Conservation (phyloP, 2,888 invertebrate genomes). For the Marronus borbonicus region DNA sequence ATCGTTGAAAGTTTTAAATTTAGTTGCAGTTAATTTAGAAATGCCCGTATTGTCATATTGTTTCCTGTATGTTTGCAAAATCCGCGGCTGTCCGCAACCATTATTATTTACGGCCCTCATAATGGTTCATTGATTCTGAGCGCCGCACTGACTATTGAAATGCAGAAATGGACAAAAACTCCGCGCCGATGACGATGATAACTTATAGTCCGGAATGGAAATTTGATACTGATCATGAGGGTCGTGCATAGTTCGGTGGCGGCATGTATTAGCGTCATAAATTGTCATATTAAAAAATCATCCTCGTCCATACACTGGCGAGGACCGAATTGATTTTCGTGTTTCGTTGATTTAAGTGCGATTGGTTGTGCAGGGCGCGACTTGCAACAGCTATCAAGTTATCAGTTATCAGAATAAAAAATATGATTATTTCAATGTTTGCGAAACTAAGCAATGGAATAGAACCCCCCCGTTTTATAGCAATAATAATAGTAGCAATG, state of each 20-base stretch:
- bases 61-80: constrained; percentile 65
- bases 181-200: constrained; percentile 58
- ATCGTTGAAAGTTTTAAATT: constrained; percentile 52
- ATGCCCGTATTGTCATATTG: constrained; percentile 65
- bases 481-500: too few species aligned
- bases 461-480: too few species aligned
- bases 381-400: background rate
- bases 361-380: background rate
- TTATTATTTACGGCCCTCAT: constrained; percentile 69
- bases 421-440: too few species aligned
- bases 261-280: constrained; percentile 29
- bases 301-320: background rate
- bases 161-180: constrained; percentile 53
- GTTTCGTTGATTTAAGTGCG: background rate
- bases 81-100: constrained; percentile 63
- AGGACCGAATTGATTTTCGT: background rate
- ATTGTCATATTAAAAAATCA: constrained; percentile 32
- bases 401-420: too few species aligned
- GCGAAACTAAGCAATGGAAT: too few species aligned
- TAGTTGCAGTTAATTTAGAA: constrained; percentile 61
- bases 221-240: constrained; percentile 63
- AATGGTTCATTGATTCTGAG: constrained; percentile 69
- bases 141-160: constrained; percentile 65
- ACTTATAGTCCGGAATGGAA: constrained; percentile 63
- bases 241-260: constrained; percentile 53